Conservation (phyloP, 2,888 invertebrate species). For the Tetheella fluctuosa region DNA sequence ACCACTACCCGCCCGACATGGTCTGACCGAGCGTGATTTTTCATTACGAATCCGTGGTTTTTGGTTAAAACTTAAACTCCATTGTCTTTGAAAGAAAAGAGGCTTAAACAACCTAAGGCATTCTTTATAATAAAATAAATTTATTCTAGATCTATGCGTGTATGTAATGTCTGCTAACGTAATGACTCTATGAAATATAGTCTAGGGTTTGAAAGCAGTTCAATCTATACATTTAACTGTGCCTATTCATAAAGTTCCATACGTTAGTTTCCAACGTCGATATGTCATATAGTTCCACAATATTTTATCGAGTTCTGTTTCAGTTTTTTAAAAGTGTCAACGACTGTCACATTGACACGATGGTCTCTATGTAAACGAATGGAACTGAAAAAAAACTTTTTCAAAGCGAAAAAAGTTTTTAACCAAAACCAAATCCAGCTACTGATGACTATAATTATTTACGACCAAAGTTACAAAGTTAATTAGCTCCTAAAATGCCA, state of each 20-base stretch:
- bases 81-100: background rate
- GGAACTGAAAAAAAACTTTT: background rate
- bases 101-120: background rate
- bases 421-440: background rate
- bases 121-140: background rate
- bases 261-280: no score
- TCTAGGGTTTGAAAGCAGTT: no score
- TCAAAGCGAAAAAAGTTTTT: no score
- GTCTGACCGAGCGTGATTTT: background rate
- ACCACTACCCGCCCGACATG: background rate
- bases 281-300: no score
- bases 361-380: background rate
- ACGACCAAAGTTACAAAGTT: background rate
- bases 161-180: no score
- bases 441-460: background rate
- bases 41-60: background rate
- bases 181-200: no score
- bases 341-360: no score
- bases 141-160: background rate
- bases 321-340: no score
- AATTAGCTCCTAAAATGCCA: background rate
- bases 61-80: background rate
- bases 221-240: no score
- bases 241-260: no score
- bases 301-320: no score